A percentile compares a stretch with the other conserved stretches of the same genome.
These are phyloP conservation scores for Camponotus pennsylvanicus DNA, from an alignment of 1,140 invertebrate genomes.

Conservation along the genomic window DNA sequence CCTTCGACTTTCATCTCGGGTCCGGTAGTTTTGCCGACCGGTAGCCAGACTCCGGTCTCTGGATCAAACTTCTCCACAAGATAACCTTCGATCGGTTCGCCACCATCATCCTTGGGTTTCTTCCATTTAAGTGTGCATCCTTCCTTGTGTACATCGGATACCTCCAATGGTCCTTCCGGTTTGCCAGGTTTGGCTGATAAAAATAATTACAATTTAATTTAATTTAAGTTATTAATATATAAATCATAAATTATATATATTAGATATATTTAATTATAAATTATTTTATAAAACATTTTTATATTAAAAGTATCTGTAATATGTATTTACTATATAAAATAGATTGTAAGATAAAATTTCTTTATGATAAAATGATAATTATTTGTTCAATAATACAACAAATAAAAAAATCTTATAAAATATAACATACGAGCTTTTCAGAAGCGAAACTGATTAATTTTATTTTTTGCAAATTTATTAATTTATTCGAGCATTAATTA, in stretches of 20 bases:
- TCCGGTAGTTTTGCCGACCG: constrained; percentile 92
- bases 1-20: constrained; percentile 96
- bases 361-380: background rate
- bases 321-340: background rate
- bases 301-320: background rate
- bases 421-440: background rate
- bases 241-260: too few relatives aligned
- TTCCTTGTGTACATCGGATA: constrained; percentile 97
- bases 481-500: too few relatives aligned
- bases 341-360: background rate
- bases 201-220: background rate
- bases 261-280: background rate
- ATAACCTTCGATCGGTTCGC: constrained; percentile 97
- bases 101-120: constrained; percentile 98
- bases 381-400: background rate
- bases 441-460: too few relatives aligned
- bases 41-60: constrained; percentile 96
- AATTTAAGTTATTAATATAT: background rate
- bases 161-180: constrained; percentile 97
- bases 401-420: background rate
- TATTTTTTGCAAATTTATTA: too few relatives aligned
- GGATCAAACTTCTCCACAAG: constrained; percentile 98
- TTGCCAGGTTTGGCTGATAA: constrained; percentile 93
- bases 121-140: constrained; percentile 99
- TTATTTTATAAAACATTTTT: constrained; percentile 11